Evolutionary conservation across 1,140 invertebrate genomes (phyloP).

Genomic region (Pentalonia nigronervosa): DNA sequence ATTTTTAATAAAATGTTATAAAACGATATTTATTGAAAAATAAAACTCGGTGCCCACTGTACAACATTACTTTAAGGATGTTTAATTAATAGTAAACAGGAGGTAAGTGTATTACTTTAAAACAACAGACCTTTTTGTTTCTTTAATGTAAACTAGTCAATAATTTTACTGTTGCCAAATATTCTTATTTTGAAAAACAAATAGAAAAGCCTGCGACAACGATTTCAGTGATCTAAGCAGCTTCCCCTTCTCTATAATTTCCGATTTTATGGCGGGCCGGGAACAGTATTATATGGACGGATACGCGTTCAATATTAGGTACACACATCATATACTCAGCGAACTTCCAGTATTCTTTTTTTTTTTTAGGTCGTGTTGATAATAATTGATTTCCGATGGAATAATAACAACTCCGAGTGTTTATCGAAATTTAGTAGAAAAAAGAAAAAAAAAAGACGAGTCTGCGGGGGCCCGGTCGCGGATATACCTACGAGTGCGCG

Average conservation of each 20-base stretch:
- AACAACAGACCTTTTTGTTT: background rate
- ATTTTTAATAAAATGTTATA: background rate
- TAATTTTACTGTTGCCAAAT: background rate
- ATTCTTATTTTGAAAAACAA: background rate
- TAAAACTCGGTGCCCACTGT: background rate
- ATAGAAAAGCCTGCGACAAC: background rate
- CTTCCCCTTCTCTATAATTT: background rate
- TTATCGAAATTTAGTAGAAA: constrained; percentile 30
- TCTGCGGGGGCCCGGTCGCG: background rate
- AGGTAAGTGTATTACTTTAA: background rate
- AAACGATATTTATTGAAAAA: background rate
- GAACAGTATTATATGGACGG: background rate
- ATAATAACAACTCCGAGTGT: background rate
- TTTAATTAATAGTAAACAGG: background rate
- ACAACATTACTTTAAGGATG: background rate
- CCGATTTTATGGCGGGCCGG: background rate
- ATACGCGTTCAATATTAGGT: background rate
- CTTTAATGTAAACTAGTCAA: background rate
- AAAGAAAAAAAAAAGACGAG: background rate
- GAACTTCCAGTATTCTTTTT: background rate
- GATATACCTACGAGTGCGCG: background rate
- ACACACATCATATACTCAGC: background rate
- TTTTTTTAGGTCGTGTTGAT: background rate
- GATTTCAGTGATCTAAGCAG: background rate
- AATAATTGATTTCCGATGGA: background rate